Evolutionary conservation across 2,888 invertebrate species (phyloP).

Genomic region (Nasonia oneida): DNA sequence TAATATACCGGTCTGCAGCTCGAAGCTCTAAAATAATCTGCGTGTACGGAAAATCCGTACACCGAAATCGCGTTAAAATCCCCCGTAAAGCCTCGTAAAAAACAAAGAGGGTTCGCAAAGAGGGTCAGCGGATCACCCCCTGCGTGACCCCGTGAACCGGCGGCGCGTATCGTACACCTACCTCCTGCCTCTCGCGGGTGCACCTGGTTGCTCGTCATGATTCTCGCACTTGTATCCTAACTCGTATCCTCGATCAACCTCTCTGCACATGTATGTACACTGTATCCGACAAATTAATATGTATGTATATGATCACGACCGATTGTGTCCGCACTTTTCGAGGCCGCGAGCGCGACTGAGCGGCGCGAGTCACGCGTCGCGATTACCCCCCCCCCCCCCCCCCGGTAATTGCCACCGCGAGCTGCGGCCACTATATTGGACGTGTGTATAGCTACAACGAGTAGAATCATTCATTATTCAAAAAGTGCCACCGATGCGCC

Average conservation of each 20-base stretch:
- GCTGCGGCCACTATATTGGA: not conserved
- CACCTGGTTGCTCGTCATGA: not conserved
- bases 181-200: not conserved
- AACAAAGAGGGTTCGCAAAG: too few relatives aligned
- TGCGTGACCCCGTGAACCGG: not conserved
- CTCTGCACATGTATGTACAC: not conserved
- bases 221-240: not conserved
- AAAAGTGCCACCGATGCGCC: not conserved
- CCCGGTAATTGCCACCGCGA: not conserved
- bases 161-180: not conserved
- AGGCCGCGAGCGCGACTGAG: constrained; percentile 34
- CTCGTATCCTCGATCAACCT: not conserved
- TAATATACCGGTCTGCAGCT: not conserved
- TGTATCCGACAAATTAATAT: not conserved
- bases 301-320: not conserved
- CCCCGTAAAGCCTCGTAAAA: too few relatives aligned
- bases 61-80: too few relatives aligned
- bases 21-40: not conserved
- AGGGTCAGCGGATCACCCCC: not conserved
- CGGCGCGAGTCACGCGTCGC: not conserved
- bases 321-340: constrained; percentile 23
- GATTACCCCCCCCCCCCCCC: not conserved
- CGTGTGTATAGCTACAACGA: too few relatives aligned
- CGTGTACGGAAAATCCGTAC: not conserved
- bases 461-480: not conserved